A percentile compares a stretch with the other conserved stretches of the same genome.
phyloP scores from a whole-genome alignment of 2,797 vertebrate genomes.

The Chelon labrosus region DNA sequence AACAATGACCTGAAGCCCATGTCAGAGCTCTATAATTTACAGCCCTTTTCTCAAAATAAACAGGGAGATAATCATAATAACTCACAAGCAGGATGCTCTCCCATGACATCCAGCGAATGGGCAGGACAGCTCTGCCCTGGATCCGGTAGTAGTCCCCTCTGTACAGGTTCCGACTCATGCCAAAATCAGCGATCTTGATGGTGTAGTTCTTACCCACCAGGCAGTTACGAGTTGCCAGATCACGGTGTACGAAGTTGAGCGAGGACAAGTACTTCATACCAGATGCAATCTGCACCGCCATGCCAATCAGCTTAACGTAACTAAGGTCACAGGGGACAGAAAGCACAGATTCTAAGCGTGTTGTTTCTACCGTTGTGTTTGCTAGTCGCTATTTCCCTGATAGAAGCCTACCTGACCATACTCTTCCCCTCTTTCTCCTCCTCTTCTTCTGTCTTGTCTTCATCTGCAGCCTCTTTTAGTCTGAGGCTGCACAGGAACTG shows the following conservation, averaged over 20 bases:
- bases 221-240: constrained; percentile 97
- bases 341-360: background rate
- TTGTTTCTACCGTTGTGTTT: background rate
- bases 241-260: constrained; percentile 97
- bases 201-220: constrained; percentile 94
- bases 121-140: constrained; percentile 96
- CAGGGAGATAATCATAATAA: too few species aligned
- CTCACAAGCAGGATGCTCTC: constrained; percentile 96
- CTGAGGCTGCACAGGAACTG: constrained; percentile 94
- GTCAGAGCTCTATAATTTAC: too few species aligned
- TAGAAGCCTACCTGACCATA: constrained; percentile 84
- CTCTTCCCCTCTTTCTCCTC: constrained; percentile 56
- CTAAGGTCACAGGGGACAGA: constrained; percentile 65
- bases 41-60: too few species aligned
- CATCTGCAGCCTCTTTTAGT: constrained; percentile 67
- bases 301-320: constrained; percentile 87
- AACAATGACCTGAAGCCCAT: too few species aligned
- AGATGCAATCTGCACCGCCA: constrained; percentile 94
- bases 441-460: constrained; percentile 27
- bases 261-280: constrained; percentile 98
- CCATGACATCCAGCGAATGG: constrained; percentile 99
- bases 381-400: background rate
- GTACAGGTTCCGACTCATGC: constrained; percentile 98
- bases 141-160: constrained; percentile 97
- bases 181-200: constrained; percentile 98